phyloP scores from a whole-genome alignment of 1,140 invertebrate genomes.

The Eurytemora carolleeae region DNA sequence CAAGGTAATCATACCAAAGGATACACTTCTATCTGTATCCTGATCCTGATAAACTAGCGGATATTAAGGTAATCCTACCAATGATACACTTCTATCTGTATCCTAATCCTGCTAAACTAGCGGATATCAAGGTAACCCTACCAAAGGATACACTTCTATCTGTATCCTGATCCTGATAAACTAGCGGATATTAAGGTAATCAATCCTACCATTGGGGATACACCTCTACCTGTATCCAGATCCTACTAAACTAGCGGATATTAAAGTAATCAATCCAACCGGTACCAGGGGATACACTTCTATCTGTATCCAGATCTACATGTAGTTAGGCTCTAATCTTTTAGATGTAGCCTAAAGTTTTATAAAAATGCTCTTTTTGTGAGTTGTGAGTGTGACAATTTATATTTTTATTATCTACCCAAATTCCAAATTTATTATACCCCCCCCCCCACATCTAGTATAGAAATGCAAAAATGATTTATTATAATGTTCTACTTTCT shows the following conservation, averaged over 20 bases:
- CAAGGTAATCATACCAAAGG: background rate
- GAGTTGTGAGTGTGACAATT: no score
- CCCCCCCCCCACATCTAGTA: no score
- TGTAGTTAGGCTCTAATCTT: no score
- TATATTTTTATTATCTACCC: no score
- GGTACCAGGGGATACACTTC: background rate
- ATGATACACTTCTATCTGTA: background rate
- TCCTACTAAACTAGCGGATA: background rate
- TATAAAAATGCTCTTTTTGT: no score
- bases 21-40: background rate
- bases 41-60: slow-evolving; percentile 27
- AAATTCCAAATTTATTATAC: no score
- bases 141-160: background rate
- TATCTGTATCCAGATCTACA: background rate
- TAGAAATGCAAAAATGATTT: no score
- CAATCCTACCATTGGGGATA: slow-evolving; percentile 14
- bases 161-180: background rate
- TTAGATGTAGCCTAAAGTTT: no score
- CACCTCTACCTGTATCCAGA: background rate
- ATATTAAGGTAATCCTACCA: slow-evolving; percentile 28
- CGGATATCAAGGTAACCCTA: background rate
- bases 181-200: slow-evolving; percentile 1
- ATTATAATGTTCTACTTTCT: no score
- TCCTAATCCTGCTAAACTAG: background rate
- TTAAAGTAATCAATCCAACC: background rate